phyloP scores from a whole-genome alignment of 2,797 vertebrate species.

The Phrynocephalus forsythii region DNA sequence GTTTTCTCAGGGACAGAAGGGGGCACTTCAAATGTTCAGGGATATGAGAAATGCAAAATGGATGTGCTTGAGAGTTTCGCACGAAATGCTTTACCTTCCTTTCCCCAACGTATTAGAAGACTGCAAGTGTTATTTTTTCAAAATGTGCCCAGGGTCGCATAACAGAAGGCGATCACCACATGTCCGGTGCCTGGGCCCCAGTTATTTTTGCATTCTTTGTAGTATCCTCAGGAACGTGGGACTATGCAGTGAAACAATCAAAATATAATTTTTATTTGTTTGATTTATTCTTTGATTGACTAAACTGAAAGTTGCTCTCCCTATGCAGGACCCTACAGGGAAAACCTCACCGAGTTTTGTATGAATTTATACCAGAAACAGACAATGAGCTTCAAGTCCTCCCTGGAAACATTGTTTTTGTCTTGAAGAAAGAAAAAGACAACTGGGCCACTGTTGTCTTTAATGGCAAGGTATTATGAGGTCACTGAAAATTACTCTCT shows the following conservation, averaged over 20 bases:
- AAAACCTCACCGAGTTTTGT: constrained; percentile 90
- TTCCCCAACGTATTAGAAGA: background rate
- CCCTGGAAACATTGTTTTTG: constrained; percentile 95
- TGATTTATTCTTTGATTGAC: background rate
- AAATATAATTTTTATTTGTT: background rate
- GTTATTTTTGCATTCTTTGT: background rate
- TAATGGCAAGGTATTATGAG: constrained; percentile 88
- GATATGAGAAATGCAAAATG: background rate
- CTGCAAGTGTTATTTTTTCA: background rate
- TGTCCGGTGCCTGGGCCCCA: background rate
- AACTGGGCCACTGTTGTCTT: constrained; percentile 97
- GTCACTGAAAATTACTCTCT: background rate
- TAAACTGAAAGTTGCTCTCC: background rate
- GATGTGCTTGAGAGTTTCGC: background rate
- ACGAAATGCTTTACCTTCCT: background rate
- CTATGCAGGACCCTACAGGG: constrained; percentile 88
- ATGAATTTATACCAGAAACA: constrained; percentile 91
- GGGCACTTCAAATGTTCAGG: background rate
- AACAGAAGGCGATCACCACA: background rate
- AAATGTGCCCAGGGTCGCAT: background rate
- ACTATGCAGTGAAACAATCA: background rate
- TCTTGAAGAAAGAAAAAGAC: constrained; percentile 89
- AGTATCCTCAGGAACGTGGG: constrained; percentile 1
- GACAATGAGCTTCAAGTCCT: constrained; percentile 89
- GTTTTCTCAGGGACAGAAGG: background rate